Evolutionary conservation across 1,140 invertebrate species (phyloP).

Genomic region (Trachymyrmex cornetzi): DNA sequence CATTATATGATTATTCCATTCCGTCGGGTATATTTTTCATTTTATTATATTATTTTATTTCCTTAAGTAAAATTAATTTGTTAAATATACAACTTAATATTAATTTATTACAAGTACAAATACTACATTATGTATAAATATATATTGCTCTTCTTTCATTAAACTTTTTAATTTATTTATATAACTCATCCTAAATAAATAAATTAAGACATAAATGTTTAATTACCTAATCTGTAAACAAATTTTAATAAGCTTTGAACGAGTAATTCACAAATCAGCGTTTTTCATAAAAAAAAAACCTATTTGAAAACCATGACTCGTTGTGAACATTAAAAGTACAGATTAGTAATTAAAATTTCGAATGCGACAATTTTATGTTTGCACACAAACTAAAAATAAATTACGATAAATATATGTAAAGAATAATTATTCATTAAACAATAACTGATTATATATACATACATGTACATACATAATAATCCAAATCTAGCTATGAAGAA

Average conservation of each 20-base stretch:
- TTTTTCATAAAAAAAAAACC: neutral
- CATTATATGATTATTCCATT: constrained; percentile 3
- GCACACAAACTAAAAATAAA: neutral
- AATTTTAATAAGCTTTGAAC: neutral
- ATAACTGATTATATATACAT: neutral
- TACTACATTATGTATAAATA: neutral
- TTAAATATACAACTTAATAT: constrained; percentile 7
- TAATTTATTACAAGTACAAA: neutral
- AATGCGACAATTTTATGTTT: neutral
- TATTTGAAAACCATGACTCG: neutral
- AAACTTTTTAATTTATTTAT: neutral
- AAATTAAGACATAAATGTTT: neutral
- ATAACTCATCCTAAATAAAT: constrained; percentile 12
- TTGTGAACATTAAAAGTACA: neutral
- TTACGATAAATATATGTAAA: neutral
- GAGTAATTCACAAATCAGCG: neutral
- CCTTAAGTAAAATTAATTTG: constrained; percentile 7
- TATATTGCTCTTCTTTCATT: neutral
- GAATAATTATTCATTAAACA: neutral
- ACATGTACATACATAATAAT: neutral
- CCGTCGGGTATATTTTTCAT: neutral
- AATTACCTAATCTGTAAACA: neutral
- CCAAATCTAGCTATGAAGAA: neutral
- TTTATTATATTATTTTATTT: neutral
- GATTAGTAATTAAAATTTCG: neutral